Percentiles rank a stretch among this genome's conserved stretches.
Conservation (phyloP, 2,113 vertebrate genomes). For the Dunckerocampus dactyliophorus region DNA sequence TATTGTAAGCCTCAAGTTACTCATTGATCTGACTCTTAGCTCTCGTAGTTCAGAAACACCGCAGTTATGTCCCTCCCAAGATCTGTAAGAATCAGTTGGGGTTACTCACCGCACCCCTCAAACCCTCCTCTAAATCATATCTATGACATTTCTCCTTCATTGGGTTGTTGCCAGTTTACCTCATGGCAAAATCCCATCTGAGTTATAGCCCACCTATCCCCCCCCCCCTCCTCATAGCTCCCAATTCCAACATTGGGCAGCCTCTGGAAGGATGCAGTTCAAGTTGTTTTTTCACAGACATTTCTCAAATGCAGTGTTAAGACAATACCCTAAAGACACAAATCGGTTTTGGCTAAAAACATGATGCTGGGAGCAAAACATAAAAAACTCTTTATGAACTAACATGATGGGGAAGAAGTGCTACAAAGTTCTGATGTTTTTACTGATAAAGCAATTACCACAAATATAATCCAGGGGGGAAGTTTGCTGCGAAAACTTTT, state of each 20-base stretch:
- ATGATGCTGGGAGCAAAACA: constrained; percentile 51
- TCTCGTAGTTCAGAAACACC: constrained; percentile 52
- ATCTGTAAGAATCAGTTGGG: constrained; percentile 55
- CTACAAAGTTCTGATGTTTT: constrained; percentile 13
- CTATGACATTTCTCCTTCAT: constrained; percentile 61
- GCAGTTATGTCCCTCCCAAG: constrained; percentile 64
- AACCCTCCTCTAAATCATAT: constrained; percentile 66
- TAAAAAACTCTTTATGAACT: constrained; percentile 43
- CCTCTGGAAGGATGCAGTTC: constrained; percentile 65
- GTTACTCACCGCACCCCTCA: constrained; percentile 61
- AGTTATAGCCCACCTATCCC: constrained; percentile 49
- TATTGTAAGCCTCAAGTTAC: constrained; percentile 60
- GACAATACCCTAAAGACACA: constrained; percentile 60
- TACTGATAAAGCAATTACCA: not conserved
- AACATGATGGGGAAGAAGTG: constrained; percentile 35
- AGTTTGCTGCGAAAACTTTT: constrained; percentile 25
- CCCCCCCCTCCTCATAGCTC: constrained; percentile 50
- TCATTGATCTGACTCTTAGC: constrained; percentile 64
- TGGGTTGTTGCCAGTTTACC: constrained; percentile 68
- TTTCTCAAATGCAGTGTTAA: constrained; percentile 60
- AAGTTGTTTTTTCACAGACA: constrained; percentile 59
- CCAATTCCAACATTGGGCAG: constrained; percentile 63
- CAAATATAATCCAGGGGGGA: constrained; percentile 20
- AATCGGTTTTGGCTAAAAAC: constrained; percentile 65
- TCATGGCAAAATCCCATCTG: constrained; percentile 63